Evolutionary conservation across 2,888 invertebrate species (phyloP).

Genomic region (Hybos culiciformis): DNA sequence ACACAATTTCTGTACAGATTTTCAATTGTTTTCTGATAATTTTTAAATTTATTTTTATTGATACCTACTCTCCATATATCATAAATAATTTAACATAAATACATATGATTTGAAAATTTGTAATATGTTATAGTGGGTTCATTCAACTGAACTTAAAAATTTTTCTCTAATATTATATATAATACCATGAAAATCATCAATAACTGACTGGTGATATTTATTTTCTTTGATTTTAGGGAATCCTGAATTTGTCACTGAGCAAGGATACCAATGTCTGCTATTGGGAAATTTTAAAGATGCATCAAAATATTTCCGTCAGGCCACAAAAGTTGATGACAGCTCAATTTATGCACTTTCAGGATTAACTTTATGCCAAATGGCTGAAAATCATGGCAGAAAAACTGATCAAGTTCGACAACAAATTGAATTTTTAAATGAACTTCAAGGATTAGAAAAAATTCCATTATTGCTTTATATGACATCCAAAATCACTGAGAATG

Average conservation of each 20-base stretch:
- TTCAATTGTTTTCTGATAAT: no score
- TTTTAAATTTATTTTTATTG: no score
- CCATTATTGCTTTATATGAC: conserved; percentile 55
- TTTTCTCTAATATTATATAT: no score
- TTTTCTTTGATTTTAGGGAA: no score
- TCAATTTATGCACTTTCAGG: conserved; percentile 69
- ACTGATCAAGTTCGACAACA: conserved; percentile 69
- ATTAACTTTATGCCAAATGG: conserved; percentile 67
- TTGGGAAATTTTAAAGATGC: conserved; percentile 67
- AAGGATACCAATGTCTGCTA: conserved; percentile 67
- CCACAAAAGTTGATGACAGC: conserved; percentile 72
- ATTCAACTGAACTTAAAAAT: no score
- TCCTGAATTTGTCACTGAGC: conserved; percentile 61
- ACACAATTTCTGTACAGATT: no score
- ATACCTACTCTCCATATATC: no score
- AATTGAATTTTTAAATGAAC: conserved; percentile 69
- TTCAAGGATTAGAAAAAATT: conserved; percentile 54
- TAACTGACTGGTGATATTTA: no score
- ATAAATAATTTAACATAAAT: no score
- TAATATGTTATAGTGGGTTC: no score
- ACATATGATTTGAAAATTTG: no score
- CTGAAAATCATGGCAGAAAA: conserved; percentile 49
- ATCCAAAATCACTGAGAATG: conserved; percentile 46
- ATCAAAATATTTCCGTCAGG: conserved; percentile 60
- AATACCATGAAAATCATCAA: no score